These are phyloP conservation scores for Cygnus atratus DNA, from an alignment of 2,113 vertebrate genomes.

Conservation along the genomic window DNA sequence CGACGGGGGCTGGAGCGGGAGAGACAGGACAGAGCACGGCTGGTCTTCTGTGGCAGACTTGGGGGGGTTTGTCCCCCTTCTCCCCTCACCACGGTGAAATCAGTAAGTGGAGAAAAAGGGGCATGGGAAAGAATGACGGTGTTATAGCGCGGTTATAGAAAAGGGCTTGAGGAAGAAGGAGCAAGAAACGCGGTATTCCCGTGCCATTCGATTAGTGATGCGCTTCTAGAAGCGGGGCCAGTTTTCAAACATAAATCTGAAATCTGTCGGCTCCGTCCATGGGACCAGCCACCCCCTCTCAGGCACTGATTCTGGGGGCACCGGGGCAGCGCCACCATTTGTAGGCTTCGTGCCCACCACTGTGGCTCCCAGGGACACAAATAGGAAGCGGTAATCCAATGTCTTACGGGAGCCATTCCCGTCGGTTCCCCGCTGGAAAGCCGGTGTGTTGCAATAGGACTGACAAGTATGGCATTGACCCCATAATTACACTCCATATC, in stretches of 20 bases:
- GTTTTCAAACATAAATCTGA: rapidly evolving
- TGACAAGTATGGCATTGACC: rapidly evolving
- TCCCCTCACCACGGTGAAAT: rapidly evolving
- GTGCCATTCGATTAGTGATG: background rate
- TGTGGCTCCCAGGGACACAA: rapidly evolving
- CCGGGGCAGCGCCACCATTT: rapidly evolving
- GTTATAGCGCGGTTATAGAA: background rate
- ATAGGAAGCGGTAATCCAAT: rapidly evolving
- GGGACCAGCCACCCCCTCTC: background rate
- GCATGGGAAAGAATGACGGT: too few relatives aligned
- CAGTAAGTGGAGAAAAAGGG: background rate
- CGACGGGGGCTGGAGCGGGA: rapidly evolving
- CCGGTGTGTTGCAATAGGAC: rapidly evolving
- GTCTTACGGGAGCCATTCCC: rapidly evolving
- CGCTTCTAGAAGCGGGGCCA: rapidly evolving
- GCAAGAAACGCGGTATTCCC: rapidly evolving
- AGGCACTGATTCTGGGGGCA: background rate
- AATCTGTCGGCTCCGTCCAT: rapidly evolving
- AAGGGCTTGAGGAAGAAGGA: background rate
- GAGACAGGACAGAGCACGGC: rapidly evolving
- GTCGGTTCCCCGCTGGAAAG: background rate
- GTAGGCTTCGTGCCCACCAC: background rate
- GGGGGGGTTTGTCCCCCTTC: background rate
- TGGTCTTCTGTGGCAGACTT: background rate
- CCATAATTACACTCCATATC: rapidly evolving